phyloP scores from a whole-genome alignment of 2,888 invertebrate species.

The Stenodema calcarata region DNA sequence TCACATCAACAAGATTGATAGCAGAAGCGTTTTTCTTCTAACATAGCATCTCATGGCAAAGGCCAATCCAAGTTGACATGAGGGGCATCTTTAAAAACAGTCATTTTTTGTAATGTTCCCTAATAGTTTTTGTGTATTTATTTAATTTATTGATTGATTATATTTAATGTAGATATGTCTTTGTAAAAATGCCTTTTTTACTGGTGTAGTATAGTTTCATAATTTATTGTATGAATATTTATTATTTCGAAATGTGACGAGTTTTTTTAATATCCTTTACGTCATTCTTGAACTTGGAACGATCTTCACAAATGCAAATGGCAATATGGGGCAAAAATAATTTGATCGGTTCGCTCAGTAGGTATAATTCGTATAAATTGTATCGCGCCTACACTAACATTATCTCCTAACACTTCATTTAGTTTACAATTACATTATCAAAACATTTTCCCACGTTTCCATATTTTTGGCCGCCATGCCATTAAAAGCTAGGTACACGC shows the following conservation, averaged over 20 bases:
- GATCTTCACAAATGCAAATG: no score
- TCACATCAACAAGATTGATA: neutral
- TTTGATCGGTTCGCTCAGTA: no score
- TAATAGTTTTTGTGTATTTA: neutral
- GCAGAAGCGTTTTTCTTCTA: neutral
- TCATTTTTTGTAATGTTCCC: slow-evolving; percentile 27
- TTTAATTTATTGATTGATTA: slow-evolving; percentile 26
- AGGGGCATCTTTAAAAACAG: neutral
- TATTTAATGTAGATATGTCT: slow-evolving; percentile 16
- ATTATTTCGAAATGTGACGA: neutral
- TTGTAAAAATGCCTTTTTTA: slow-evolving; percentile 17
- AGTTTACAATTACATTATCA: no score
- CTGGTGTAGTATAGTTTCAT: neutral
- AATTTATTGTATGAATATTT: slow-evolving; percentile 12
- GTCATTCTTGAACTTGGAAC: no score
- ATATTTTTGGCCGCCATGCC: no score
- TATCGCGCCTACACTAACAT: no score
- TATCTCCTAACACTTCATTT: no score
- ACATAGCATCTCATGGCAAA: neutral
- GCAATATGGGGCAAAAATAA: no score
- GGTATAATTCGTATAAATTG: no score
- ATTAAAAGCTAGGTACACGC: no score
- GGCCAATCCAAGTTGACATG: neutral
- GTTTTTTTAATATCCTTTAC: neutral
- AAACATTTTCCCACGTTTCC: no score